Base-by-base conservation (phyloP, 2,888 invertebrate genomes). In the Dendrolimus houi region DNA sequence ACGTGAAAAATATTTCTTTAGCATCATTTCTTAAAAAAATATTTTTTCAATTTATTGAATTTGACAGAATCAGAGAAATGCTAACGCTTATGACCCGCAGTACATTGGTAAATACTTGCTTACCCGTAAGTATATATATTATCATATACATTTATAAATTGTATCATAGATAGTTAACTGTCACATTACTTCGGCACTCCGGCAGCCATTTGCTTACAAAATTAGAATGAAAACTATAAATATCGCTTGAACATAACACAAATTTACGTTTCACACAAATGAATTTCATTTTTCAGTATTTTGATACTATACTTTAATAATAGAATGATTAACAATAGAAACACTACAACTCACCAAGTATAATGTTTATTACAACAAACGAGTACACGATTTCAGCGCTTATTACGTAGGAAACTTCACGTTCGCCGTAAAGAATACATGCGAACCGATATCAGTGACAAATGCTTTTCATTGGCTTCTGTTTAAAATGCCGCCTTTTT, bases 181-280 rank as follows among this genome's bases (percentile, higher is more conserved):
- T 84, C 86, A 86, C 80, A 83, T 78, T 78, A 79, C 81, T 81
- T 79, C 79, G 79, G 79, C 78, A 81, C 75, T 85, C 29, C 81
- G 91, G 91, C 91, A 90, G 91, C 91, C 91, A 91, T 91, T 91
- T 91, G 90, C 91, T 86, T 82, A 86, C 79, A 84, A 86, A 87
- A 83, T 87, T 87, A 88, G 85, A 86, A 83, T 81, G 83, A 79
- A 76, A 75, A 81, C 79, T 85, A 85, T 75, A 80, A 83, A 83
- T 84, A 83, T 71, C 71, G 66, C 70, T 68, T 61, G 59, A 62
- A 65, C 60, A 62, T 56, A 62, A 63, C 64, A 67, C 62, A 65
- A 61, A 56, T 52, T 52, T 41, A 52, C n/a, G 47, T 29, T 7
- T 14, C 29, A 55, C 29, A 41, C 54, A 52, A 47, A 47, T 47